Percentiles rank a stretch among this genome's conserved stretches.
Conservation (phyloP, 2,113 vertebrate species). For the Procapra przewalskii region DNA sequence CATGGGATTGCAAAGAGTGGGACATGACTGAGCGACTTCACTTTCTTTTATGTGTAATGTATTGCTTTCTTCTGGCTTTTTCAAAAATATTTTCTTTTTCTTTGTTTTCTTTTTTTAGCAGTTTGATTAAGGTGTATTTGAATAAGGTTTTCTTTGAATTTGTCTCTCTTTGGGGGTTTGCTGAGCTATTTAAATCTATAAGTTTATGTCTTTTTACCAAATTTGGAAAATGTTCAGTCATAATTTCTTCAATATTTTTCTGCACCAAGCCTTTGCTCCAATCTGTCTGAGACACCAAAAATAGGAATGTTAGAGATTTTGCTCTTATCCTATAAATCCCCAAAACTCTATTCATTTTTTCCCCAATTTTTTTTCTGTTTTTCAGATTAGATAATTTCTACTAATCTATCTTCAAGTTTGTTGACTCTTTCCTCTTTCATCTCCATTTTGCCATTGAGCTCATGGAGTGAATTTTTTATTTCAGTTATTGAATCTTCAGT, state of each 20-base stretch:
- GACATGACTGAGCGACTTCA: too few species aligned
- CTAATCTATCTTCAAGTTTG: not conserved
- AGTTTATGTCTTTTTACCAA: conserved; percentile 8
- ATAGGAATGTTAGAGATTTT: not conserved
- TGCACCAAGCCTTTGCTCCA: not conserved
- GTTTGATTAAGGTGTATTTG: conserved; percentile 3
- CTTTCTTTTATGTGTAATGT: not conserved
- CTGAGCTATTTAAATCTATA: not conserved
- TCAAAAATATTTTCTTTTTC: not conserved
- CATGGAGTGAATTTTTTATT: not conserved
- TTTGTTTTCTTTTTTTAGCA: not conserved
- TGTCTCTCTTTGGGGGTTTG: not conserved
- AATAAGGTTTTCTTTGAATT: conserved; percentile 32
- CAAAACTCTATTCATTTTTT: not conserved
- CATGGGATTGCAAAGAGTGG: too few species aligned
- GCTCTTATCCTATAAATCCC: not conserved
- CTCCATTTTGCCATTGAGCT: not conserved
- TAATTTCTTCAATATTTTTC: not conserved
- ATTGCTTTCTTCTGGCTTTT: conserved; percentile 27
- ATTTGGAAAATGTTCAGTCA: not conserved
- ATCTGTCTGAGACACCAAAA: not conserved
- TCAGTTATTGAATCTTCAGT: not conserved
- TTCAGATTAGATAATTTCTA: not conserved
- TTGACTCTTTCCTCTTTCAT: not conserved
- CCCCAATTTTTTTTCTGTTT: not conserved